Percentiles rank a stretch among this genome's conserved stretches.
Evolutionary conservation across 2,797 vertebrate species (phyloP).

Genomic region (Cynodonichthys magdalenae): DNA sequence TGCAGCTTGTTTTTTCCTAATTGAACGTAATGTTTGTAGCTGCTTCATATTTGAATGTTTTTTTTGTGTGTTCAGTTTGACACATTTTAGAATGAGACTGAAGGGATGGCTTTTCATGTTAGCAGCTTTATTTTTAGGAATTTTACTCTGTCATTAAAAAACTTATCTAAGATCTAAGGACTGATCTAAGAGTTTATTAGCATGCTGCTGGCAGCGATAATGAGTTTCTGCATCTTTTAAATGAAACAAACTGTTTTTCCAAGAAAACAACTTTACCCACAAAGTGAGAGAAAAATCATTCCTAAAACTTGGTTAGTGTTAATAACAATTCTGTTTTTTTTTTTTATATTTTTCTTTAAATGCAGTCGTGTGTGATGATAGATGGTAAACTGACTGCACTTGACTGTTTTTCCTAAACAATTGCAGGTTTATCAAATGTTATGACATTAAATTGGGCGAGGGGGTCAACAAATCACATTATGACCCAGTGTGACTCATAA

Average conservation of each 20-base stretch:
- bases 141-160: slow-evolving; percentile 15
- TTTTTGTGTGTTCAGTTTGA: background rate
- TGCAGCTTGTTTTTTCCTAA: background rate
- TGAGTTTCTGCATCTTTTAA: slow-evolving; percentile 1
- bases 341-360: background rate
- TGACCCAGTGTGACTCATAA: background rate
- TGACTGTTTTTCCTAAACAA: no score
- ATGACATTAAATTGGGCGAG: background rate
- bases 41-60: background rate
- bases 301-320: background rate
- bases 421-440: background rate
- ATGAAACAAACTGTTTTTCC: slow-evolving; percentile 4
- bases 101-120: slow-evolving; percentile 4
- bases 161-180: no score
- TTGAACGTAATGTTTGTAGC: slow-evolving; percentile 5
- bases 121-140: slow-evolving; percentile 5
- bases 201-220: slow-evolving; percentile 19
- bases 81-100: slow-evolving; percentile 6
- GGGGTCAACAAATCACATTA: background rate
- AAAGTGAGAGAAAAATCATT: background rate
- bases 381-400: no score
- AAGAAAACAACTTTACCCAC: slow-evolving; percentile 1
- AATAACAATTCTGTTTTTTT: background rate
- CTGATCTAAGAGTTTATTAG: slow-evolving; percentile 20
- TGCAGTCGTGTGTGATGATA: no score